Evolutionary conservation across 2,797 vertebrate genomes (phyloP), one percentile per base, ranked within the genome.

Genomic region (Acanthornis magna): DNA sequence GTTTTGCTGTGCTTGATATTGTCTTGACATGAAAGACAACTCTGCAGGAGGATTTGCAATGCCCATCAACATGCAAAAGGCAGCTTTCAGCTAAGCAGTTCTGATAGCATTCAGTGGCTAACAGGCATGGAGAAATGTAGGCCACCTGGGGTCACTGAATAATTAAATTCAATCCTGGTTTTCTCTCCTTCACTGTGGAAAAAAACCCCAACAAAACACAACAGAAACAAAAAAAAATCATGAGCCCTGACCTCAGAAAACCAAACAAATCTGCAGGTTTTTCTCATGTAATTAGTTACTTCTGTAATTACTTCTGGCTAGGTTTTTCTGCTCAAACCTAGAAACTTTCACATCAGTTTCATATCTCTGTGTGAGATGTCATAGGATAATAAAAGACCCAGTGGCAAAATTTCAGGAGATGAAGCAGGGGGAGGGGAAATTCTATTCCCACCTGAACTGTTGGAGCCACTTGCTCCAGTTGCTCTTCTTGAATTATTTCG

Each of bases 161-260:
- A 96, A 97, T 97, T 97, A 97, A 97, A 96, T 92, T 76, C 78
- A 85, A 89, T 95, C 48, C 62, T 86, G 43, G 9, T 74, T 91
- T 93, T 93, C 86, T 92, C 82, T 89, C 72, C 77, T 95, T 96
- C 50, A 4, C 25, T 80, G 50, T 50, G 43, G 43, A 45, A 45
- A 45, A 45, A 45, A 45, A 45, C 18, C 43, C 2, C n/a, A 38
- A 25, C 4, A 3, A 16, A 66, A 18, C 18, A 32, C 9, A 77
- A 68, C 17, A 58, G 42, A 63, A 90, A 84, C 15, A 61, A 66
- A 85, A 79, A 45, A 62, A 80, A 83, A 13, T 1, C 2, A 66
- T 72, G 73, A 93, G 84, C 63, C 60, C 25, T 93, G 91, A 88
- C 82, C 73, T 80, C 72, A 71, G 66, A 88, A 94, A 92, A 94